A percentile compares a stretch with the other conserved stretches of the same genome.
phyloP scores from a whole-genome alignment of 2,113 vertebrate genomes.

The Amblyopsis rosae region DNA sequence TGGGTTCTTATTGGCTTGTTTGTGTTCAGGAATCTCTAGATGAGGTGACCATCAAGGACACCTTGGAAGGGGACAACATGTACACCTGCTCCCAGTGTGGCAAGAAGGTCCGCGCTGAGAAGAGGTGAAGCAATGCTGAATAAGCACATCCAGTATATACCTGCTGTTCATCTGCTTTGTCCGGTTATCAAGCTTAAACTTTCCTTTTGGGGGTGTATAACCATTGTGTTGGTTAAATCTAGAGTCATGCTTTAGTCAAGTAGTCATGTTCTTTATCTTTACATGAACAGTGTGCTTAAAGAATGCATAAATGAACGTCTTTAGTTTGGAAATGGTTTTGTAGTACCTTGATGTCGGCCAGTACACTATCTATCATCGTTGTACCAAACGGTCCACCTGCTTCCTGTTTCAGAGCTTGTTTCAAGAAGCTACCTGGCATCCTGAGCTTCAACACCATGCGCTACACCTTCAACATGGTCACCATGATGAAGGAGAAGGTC shows the following conservation, averaged over 20 bases:
- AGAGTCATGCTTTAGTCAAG: too few relatives aligned
- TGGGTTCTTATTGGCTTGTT: neutral
- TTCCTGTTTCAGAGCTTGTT: conserved; percentile 84
- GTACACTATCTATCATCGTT: too few relatives aligned
- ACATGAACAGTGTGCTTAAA: too few relatives aligned
- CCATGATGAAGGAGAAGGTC: conserved; percentile 99
- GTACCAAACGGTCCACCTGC: too few relatives aligned
- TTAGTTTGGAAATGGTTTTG: too few relatives aligned
- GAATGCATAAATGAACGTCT: too few relatives aligned
- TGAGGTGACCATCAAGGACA: conserved; percentile 99
- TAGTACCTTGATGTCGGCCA: too few relatives aligned
- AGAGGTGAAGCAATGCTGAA: conserved; percentile 79
- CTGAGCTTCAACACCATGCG: conserved; percentile 99
- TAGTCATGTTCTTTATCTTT: too few relatives aligned
- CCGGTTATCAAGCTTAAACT: too few relatives aligned
- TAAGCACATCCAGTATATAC: neutral
- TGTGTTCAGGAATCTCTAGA: conserved; percentile 91
- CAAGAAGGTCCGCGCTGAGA: conserved; percentile 97
- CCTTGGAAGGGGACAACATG: conserved; percentile 99
- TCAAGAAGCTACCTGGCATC: conserved; percentile 97
- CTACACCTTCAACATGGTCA: conserved; percentile 99
- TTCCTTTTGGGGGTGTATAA: too few relatives aligned
- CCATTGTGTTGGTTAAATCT: too few relatives aligned
- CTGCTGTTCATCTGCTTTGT: too few relatives aligned
- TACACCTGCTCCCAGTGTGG: conserved; percentile 99